These are phyloP conservation scores for Alligator sinensis DNA, from an alignment of 2,113 vertebrate species.

Conservation along the genomic window DNA sequence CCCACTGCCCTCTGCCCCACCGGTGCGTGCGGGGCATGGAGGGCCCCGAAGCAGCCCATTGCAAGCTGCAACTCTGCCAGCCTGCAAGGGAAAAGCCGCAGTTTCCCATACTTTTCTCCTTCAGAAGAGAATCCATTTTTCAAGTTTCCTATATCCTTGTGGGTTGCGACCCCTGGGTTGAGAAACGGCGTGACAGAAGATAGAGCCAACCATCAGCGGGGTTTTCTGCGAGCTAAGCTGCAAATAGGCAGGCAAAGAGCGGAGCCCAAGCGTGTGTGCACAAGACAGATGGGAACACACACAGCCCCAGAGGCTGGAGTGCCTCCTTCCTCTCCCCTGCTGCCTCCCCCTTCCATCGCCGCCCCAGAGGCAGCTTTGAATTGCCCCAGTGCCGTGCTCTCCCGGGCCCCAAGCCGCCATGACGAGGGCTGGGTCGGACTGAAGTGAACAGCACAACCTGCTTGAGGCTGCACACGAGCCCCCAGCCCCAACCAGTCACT, in stretches of 20 bases:
- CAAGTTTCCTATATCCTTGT: no score
- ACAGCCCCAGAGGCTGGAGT: not conserved
- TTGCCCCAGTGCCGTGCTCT: not conserved
- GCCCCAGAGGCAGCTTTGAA: not conserved
- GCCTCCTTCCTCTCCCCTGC: accelerated
- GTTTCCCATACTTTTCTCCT: no score
- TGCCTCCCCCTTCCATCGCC: not conserved
- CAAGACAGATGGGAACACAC: not conserved
- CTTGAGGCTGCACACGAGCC: not conserved
- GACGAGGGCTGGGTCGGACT: no score
- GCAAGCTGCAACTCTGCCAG: no score
- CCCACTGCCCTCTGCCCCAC: no score
- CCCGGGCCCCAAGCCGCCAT: not conserved
- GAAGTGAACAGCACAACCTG: conserved; percentile 7
- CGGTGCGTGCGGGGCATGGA: no score
- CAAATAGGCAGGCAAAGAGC: not conserved
- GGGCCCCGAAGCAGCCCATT: no score
- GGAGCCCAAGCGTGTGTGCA: not conserved
- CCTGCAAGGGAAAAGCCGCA: no score
- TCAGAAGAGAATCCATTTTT: no score
- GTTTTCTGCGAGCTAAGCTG: not conserved
- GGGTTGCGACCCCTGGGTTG: no score
- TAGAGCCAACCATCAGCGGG: no score
- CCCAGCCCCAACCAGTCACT: not conserved
- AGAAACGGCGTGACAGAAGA: no score